Conservation (phyloP, 2,888 invertebrate genomes). For the Rhimphoctona megacephalus region DNA sequence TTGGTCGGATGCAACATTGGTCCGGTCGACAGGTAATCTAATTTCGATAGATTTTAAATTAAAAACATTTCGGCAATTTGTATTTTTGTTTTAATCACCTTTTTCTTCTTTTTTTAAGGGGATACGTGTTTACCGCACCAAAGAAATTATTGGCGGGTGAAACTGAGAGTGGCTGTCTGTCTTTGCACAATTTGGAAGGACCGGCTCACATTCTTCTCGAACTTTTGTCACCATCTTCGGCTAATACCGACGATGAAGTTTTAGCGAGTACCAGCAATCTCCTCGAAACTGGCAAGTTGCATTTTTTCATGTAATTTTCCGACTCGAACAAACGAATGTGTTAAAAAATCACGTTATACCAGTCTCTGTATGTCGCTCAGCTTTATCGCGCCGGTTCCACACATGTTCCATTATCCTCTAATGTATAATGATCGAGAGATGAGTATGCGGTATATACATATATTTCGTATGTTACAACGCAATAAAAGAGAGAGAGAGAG, state of each 20-base stretch:
- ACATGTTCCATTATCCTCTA: slow-evolving; percentile 38
- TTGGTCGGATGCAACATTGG: slow-evolving; percentile 49
- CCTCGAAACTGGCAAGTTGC: slow-evolving; percentile 77
- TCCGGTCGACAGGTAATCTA: slow-evolving; percentile 57
- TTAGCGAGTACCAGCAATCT: slow-evolving; percentile 76
- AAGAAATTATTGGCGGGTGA: slow-evolving; percentile 81
- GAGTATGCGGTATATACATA: slow-evolving; percentile 22
- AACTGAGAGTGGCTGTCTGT: slow-evolving; percentile 80
- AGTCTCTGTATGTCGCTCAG: background rate
- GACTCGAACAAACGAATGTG: background rate
- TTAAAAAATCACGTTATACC: slow-evolving; percentile 18
- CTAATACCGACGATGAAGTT: slow-evolving; percentile 71
- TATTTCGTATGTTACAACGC: slow-evolving; percentile 32
- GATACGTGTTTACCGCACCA: slow-evolving; percentile 82
- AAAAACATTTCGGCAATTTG: background rate
- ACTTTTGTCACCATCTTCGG: slow-evolving; percentile 73
- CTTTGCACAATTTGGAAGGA: slow-evolving; percentile 81
- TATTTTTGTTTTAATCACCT: background rate
- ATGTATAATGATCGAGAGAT: slow-evolving; percentile 29
- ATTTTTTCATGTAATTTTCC: background rate
- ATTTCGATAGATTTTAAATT: background rate
- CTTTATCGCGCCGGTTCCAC: slow-evolving; percentile 35
- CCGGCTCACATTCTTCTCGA: slow-evolving; percentile 80
- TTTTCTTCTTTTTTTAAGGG: slow-evolving; percentile 73
- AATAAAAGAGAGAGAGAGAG: slow-evolving; percentile 46